Evolutionary conservation across 2,888 invertebrate species (phyloP), one percentile per base, ranked within the genome.

Genomic region (Xestia ashworthii): DNA sequence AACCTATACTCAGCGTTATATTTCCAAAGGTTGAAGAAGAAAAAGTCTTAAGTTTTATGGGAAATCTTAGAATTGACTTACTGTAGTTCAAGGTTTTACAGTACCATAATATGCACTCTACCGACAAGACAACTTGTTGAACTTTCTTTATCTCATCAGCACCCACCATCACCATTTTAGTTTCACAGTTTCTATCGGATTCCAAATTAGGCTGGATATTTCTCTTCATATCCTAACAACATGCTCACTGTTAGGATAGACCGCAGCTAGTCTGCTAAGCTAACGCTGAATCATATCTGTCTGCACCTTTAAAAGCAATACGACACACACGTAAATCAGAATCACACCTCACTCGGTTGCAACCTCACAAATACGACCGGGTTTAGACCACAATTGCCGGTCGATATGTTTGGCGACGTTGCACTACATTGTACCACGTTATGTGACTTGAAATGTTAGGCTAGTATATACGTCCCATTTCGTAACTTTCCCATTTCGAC

Each of bases 261-360:
- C 77, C 62, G n/a, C 67, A 71, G 62, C 44, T 25, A 25, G 48
- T 70, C 53, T 12, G 69, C 60, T 66, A 69, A 82, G 38, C 71
- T 48, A 68, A 82, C 79, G 48, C 11, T 74, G 78, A 65, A 55
- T 79, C 74, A 82, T 74, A 69, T 48, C 53, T 50, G 44, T 19
- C 25, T 9, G 12, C 55, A 62, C 55, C 55, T 73, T 76, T 76
- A 83, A 83, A 83, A 81, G 81, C 74, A 71, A 72, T 44, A 64
- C 68, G 53, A 65, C 71, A 65, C 50, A 60, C 46, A 60, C 68
- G 73, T 84, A 77, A 74, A 81, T 84, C 81, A 77, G 66, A 83
- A 80, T 83, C 48, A 77, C 64, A 62, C 65, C 75, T 65, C 64
- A 68, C 64, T 44, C 32, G 65, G 16, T 64, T 46, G 25, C 60